Percentiles rank a stretch among this genome's conserved stretches.
Evolutionary conservation across 2,888 invertebrate genomes (phyloP).

Genomic region (Leptothorax acervorum): DNA sequence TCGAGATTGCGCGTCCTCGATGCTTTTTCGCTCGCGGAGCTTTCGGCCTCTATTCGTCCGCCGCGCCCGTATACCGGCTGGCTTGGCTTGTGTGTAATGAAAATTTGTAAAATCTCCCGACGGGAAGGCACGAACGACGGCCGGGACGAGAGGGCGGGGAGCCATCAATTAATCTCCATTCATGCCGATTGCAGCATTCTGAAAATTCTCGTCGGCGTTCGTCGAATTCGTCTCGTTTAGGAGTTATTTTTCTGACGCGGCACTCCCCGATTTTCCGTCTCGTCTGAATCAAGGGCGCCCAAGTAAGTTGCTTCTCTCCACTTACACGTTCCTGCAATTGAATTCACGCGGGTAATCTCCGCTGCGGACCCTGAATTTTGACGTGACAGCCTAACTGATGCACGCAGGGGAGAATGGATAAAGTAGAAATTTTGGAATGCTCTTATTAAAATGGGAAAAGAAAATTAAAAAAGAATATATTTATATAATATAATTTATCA

Average conservation of each 20-base stretch:
- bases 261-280: slow-evolving; percentile 52
- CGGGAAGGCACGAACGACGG: slow-evolving; percentile 23
- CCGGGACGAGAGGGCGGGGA: slow-evolving; percentile 46
- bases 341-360: slow-evolving; percentile 52
- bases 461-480: background rate
- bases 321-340: slow-evolving; percentile 43
- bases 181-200: slow-evolving; percentile 78
- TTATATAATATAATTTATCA: slow-evolving; percentile 1
- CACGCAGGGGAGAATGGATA: background rate
- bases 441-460: background rate
- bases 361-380: slow-evolving; percentile 14
- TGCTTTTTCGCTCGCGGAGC: slow-evolving; percentile 43
- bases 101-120: slow-evolving; percentile 63
- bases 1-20: slow-evolving; percentile 45
- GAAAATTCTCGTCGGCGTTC: slow-evolving; percentile 61
- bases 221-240: slow-evolving; percentile 62
- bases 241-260: slow-evolving; percentile 63
- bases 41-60: slow-evolving; percentile 32
- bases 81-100: slow-evolving; percentile 56
- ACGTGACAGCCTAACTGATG: background rate
- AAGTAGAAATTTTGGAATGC: background rate
- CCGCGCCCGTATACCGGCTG: background rate
- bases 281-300: slow-evolving; percentile 18
- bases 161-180: slow-evolving; percentile 79
- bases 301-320: slow-evolving; percentile 32